These are phyloP conservation scores for Centropristis striata DNA, from an alignment of 2,113 vertebrate genomes.

Conservation along the genomic window DNA sequence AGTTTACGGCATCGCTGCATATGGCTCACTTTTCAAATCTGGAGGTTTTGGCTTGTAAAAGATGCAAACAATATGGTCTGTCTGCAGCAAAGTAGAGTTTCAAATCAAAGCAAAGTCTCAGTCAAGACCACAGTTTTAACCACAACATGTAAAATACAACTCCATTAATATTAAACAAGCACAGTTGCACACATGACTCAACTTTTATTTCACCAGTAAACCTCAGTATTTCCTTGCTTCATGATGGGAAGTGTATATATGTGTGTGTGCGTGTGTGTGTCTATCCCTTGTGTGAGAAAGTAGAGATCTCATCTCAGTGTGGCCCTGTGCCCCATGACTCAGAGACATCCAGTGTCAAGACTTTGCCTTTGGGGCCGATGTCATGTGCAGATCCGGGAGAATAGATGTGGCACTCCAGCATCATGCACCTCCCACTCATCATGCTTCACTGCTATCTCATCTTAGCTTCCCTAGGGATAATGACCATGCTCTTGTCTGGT, in stretches of 20 bases:
- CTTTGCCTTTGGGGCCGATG: conserved; percentile 55
- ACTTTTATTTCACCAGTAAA: background rate
- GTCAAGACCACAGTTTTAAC: too few relatives aligned
- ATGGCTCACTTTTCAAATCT: too few relatives aligned
- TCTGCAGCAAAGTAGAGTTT: too few relatives aligned
- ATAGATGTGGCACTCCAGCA: conserved; percentile 64
- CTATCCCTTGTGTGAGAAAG: conserved; percentile 8
- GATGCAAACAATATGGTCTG: too few relatives aligned
- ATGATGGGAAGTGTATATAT: background rate
- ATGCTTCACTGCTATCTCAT: conserved; percentile 57
- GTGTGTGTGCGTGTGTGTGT: background rate
- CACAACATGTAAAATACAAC: too few relatives aligned
- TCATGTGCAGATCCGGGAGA: conserved; percentile 58
- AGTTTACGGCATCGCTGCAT: too few relatives aligned
- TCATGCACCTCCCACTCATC: conserved; percentile 69
- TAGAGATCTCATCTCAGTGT: conserved; percentile 49
- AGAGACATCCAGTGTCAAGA: conserved; percentile 61
- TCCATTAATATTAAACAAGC: too few relatives aligned
- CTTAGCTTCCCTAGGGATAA: conserved; percentile 48
- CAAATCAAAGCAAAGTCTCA: too few relatives aligned
- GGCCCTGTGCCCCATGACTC: conserved; percentile 65
- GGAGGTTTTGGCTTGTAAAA: too few relatives aligned
- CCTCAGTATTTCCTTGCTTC: too few relatives aligned
- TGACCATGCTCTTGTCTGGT: conserved; percentile 42
- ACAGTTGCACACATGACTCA: too few relatives aligned